Evolutionary conservation across 2,113 vertebrate genomes (phyloP).

Genomic region (Aleadryas rufinucha): DNA sequence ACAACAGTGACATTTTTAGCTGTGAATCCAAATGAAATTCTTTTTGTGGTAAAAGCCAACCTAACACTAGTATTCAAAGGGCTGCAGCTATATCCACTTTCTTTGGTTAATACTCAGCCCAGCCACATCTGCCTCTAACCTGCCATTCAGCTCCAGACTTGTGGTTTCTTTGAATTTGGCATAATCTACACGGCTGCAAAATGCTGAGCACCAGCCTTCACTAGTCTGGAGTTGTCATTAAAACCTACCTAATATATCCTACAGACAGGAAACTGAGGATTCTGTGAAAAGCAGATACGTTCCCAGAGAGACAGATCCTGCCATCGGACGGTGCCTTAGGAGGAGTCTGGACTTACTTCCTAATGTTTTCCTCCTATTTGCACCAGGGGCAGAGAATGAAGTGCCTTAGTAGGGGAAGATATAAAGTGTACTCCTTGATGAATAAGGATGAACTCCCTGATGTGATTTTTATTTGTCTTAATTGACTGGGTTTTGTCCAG

Average conservation of each 20-base stretch:
- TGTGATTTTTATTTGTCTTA: neutral
- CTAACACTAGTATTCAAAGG: neutral
- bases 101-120: neutral
- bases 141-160: neutral
- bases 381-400: neutral
- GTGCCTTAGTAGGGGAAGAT: neutral
- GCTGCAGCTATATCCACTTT: neutral
- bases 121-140: neutral
- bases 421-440: neutral
- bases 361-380: neutral
- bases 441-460: neutral
- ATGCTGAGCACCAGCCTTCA: neutral
- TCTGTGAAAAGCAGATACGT: neutral
- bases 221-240: slow-evolving; percentile 37
- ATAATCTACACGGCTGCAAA: neutral
- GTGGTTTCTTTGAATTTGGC: neutral
- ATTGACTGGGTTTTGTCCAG: neutral
- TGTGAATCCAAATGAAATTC: neutral
- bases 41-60: neutral
- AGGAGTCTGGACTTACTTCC: neutral
- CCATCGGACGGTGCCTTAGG: neutral
- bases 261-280: neutral
- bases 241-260: neutral
- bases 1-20: slow-evolving; percentile 16
- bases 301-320: neutral